Evolutionary conservation across 1,140 invertebrate species (phyloP), one percentile per base, ranked within the genome.

Genomic region (Holcopasites calliopsidis): DNA sequence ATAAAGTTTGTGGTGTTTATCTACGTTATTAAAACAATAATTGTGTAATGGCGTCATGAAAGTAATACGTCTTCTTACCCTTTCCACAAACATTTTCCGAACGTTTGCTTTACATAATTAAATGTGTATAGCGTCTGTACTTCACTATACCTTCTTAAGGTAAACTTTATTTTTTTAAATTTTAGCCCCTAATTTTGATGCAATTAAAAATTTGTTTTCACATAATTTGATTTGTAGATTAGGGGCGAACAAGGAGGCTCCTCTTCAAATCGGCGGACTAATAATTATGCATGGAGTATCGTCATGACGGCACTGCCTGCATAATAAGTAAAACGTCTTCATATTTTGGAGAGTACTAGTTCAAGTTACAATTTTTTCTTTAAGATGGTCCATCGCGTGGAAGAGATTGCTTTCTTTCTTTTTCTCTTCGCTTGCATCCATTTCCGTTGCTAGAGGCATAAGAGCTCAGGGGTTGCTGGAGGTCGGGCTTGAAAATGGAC

Each of bases 221-320:
- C 55, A 47, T 31, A 58, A 78, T 73, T 26, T n/a, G 16, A 64
- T 78, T 78, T 82, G 74, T 64, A 26, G 57, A 52, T 73, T 69
- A 82, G 79, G 75, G 70, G 61, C 35, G 78, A 75, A 82, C 81
- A 82, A 82, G 80, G 62, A 82, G 66, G 11, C 23, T 78, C 40
- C 49, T 76, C 49, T 13, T 38, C 49, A 40, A 70, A 38, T 52
- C 33, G 47, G 44, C 50, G 47, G 23, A 47, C 69, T 77, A 83
- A 83, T 82, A 83, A 83, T 83, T 83, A 83, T 83, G 80, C 79
- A 78, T 47, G 69, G 79, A 74, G 74, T 82, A 70, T 73, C 69
- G 74, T 60, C 49, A 47, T 23, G 21, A 64, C 61, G 10, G 57
- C 65, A 69, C 21, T 26, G 2, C 8, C 50, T 40, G 80, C 80